Conservation (phyloP, 92 coral and sea anemone species). For the Epizoanthus scotinus region DNA sequence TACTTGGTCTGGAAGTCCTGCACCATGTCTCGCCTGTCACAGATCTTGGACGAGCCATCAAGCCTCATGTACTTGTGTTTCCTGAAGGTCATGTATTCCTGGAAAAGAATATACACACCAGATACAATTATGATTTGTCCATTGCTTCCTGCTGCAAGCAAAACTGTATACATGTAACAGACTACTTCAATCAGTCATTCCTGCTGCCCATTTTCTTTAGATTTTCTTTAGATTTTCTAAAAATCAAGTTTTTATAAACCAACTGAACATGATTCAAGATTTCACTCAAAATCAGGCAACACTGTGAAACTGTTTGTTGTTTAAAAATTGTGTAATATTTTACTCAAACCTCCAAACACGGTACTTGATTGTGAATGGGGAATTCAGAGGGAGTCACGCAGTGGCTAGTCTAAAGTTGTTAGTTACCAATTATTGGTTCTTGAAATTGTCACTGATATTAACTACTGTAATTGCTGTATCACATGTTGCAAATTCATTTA, state of each 20-base stretch:
- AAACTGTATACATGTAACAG: too few species aligned
- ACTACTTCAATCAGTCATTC: background rate
- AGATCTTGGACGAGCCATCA: conserved; percentile 97
- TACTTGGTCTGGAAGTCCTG: conserved; percentile 95
- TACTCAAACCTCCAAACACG: too few species aligned
- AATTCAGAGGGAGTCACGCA: too few species aligned
- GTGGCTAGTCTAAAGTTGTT: too few species aligned
- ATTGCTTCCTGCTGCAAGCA: background rate
- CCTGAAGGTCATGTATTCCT: conserved; percentile 96
- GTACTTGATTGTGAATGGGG: too few species aligned
- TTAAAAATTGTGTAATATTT: too few species aligned
- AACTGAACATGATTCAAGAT: background rate
- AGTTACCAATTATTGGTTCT: too few species aligned
- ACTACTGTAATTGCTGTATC: too few species aligned
- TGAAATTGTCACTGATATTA: too few species aligned
- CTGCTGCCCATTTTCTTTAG: background rate
- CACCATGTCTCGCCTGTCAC: conserved; percentile 97
- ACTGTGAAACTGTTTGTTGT: background rate
- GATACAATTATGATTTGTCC: background rate
- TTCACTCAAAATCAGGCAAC: background rate
- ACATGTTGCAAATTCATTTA: too few species aligned
- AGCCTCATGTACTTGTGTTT: conserved; percentile 97
- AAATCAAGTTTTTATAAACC: too few species aligned
- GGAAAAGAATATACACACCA: background rate
- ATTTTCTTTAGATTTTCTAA: too few species aligned